Conservation (phyloP, 2,888 invertebrate genomes). For the Megastigmus dorsalis region DNA sequence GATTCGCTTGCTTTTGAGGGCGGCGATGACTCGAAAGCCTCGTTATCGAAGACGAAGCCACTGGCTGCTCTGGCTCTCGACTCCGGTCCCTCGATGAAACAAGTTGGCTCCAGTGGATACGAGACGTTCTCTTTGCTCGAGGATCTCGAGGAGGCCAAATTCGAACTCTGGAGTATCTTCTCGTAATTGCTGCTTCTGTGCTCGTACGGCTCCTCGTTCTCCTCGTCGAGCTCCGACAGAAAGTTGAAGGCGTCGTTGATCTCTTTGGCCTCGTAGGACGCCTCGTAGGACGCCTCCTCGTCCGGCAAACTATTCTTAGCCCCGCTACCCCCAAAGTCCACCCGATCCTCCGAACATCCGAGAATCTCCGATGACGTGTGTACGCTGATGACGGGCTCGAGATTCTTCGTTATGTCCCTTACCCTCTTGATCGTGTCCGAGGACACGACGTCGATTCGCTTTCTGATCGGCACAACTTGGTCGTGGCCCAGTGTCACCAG, state of each 20-base stretch:
- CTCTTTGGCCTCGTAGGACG: constrained; percentile 62
- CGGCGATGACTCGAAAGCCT: constrained; percentile 50
- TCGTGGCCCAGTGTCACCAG: constrained; percentile 71
- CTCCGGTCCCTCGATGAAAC: constrained; percentile 40
- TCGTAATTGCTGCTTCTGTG: constrained; percentile 49
- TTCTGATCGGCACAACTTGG: constrained; percentile 68
- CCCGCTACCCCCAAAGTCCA: not conserved
- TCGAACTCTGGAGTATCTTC: not conserved
- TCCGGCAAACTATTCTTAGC: not conserved
- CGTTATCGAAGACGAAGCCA: constrained; percentile 44
- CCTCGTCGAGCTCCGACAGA: constrained; percentile 67
- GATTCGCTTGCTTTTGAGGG: constrained; percentile 29
- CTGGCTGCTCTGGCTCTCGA: not conserved
- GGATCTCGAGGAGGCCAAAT: not conserved
- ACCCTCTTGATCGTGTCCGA: constrained; percentile 71
- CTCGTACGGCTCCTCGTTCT: constrained; percentile 62
- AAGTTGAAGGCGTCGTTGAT: constrained; percentile 71
- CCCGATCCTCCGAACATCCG: not conserved
- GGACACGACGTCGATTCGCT: constrained; percentile 71
- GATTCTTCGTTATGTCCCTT: constrained; percentile 70
- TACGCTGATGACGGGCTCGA: constrained; percentile 68
- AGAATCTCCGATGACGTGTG: constrained; percentile 41
- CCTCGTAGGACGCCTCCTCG: constrained; percentile 56
- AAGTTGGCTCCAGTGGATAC: constrained; percentile 59
- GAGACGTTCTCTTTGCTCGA: constrained; percentile 27